Evolutionary conservation across 2,113 vertebrate species (phyloP).

Genomic region (Corvus moneduloides): DNA sequence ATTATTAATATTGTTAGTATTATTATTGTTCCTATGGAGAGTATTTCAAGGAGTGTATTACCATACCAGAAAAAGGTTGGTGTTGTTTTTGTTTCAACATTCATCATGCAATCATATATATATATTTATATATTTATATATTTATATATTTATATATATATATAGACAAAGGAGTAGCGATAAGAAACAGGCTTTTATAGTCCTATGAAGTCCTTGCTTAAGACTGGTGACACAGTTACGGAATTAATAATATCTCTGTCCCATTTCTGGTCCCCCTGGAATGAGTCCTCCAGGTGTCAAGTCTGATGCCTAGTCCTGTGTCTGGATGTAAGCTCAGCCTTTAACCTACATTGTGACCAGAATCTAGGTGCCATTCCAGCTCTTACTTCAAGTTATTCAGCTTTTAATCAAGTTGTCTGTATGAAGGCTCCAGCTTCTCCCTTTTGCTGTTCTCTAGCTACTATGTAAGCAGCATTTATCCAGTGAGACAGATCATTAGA

Average conservation of each 20-base stretch:
- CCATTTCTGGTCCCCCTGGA: constrained; percentile 51
- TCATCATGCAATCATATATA: background rate
- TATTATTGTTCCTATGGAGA: background rate
- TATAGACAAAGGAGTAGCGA: background rate
- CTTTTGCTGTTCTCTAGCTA: background rate
- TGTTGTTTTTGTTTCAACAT: background rate
- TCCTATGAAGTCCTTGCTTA: constrained; percentile 38
- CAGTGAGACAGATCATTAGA: background rate
- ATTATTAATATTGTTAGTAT: background rate
- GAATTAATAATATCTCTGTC: constrained; percentile 63
- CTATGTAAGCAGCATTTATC: background rate
- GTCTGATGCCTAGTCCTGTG: constrained; percentile 23
- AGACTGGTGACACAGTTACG: constrained; percentile 35
- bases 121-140: background rate
- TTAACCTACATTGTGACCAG: constrained; percentile 35
- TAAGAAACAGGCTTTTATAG: background rate
- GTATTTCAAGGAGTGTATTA: background rate
- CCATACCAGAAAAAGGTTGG: background rate
- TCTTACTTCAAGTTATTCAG: background rate
- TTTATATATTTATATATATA: too few relatives aligned
- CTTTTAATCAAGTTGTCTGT: background rate
- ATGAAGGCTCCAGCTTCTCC: background rate
- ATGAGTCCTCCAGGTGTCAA: constrained; percentile 21
- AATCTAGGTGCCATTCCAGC: constrained; percentile 35
- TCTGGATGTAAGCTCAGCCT: constrained; percentile 41